These are phyloP conservation scores for Phaenicophaeus curvirostris DNA, from an alignment of 2,797 vertebrate genomes.

Conservation along the genomic window DNA sequence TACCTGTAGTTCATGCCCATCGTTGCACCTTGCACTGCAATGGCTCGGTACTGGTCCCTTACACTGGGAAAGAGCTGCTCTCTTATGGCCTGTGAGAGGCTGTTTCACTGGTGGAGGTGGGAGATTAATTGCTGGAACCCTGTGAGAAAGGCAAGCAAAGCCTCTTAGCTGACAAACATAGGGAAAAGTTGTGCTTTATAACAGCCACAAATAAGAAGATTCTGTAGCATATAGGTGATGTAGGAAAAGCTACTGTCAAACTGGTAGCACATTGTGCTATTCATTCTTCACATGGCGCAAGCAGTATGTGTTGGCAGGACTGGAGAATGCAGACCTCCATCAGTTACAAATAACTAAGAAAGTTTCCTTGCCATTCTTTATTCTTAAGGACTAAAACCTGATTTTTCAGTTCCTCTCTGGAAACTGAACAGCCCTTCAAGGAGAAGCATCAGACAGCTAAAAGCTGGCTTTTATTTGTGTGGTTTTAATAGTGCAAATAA, in stretches of 20 bases:
- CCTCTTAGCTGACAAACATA: neutral
- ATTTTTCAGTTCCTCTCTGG: neutral
- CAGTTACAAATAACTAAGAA: neutral
- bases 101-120: neutral
- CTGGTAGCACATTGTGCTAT: neutral
- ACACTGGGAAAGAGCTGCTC: neutral
- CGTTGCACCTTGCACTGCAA: neutral
- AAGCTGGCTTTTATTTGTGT: constrained; percentile 21
- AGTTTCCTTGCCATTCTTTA: neutral
- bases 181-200: neutral
- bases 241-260: neutral
- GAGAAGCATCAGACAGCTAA: neutral
- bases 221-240: neutral
- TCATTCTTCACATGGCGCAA: accelerated
- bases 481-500: constrained; percentile 55
- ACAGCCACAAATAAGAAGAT: neutral
- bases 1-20: neutral
- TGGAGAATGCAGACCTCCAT: neutral
- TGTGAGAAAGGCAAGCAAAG: neutral
- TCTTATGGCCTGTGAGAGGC: too few species aligned
- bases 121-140: neutral
- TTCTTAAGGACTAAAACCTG: neutral
- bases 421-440: neutral
- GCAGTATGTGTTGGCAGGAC: neutral
- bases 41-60: neutral